Conservation (phyloP, 2,113 vertebrate species). For the Phycodurus eques region DNA sequence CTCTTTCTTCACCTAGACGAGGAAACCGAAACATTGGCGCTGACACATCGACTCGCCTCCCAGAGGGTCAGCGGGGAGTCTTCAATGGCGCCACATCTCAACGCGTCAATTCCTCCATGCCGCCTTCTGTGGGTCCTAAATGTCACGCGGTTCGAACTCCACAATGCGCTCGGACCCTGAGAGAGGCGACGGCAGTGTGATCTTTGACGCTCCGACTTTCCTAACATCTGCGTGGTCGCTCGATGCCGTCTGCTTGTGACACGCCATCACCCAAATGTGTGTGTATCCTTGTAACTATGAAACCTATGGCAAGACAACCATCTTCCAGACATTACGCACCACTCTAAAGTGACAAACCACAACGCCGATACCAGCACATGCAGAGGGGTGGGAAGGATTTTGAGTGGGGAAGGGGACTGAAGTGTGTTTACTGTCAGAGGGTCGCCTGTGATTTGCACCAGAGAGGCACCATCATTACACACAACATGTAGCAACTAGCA, state of each 20-base stretch:
- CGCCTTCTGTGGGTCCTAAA: constrained; percentile 50
- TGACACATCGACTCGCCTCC: constrained; percentile 58
- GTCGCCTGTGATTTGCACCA: background rate
- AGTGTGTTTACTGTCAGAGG: constrained; percentile 2
- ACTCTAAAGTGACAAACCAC: constrained; percentile 44
- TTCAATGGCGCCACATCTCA: constrained; percentile 56
- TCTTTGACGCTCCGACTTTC: constrained; percentile 1
- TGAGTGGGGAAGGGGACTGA: constrained; percentile 6
- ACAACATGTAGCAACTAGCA: background rate
- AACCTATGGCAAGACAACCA: background rate
- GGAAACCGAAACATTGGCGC: constrained; percentile 39
- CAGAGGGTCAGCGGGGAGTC: constrained; percentile 42
- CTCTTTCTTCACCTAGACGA: constrained; percentile 32
- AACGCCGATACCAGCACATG: constrained; percentile 32
- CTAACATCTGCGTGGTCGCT: constrained; percentile 5
- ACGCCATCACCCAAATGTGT: background rate
- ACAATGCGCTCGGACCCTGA: constrained; percentile 28
- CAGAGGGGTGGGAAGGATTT: constrained; percentile 3
- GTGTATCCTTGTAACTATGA: background rate
- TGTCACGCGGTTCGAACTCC: constrained; percentile 47
- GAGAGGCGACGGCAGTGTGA: constrained; percentile 17
- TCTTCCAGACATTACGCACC: background rate
- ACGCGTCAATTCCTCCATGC: constrained; percentile 51
- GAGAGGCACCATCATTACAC: background rate
- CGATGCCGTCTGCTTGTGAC: constrained; percentile 11